Base-by-base conservation (phyloP, 1,140 invertebrate species). In the Pogonognathellus flavescens region DNA sequence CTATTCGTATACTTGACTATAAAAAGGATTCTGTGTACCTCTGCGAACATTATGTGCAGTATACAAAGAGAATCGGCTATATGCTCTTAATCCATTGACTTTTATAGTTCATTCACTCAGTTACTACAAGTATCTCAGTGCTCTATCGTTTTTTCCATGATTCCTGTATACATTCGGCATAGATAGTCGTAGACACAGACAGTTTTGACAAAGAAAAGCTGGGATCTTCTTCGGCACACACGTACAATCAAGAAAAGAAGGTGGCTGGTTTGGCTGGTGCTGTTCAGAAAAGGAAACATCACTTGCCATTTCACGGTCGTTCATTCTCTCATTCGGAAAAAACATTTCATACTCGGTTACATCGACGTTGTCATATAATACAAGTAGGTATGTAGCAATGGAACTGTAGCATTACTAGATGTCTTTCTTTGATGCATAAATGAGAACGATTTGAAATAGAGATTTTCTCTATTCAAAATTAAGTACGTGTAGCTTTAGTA, bases 301-400 rank as follows among this genome's bases (percentile, higher is more conserved):
- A 76, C 31, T 76, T 76, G 70, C 70, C 70, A 76, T 76, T 76
- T 76, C 70, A 76, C 70, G 70, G 70, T 76, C 70, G 41, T 76
- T 76, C 70, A 41, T 76, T 76, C 70, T n/a, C 49, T 16, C 70
- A 76, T 76, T 18, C n/a, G 16, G 70, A 50, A 31, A 76, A 76
- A 76, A 76, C 70, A 76, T 76, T 76, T 76, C 70, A 76, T 76
- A 76, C 70, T 76, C 25, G 31, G 70, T 76, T 76, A 49, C 70
- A 76, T 76, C 49, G 25, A 76, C 41, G 70, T 50, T 49, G 70
- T 50, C 62, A 66, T 66, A 66, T 25, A 25, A 20, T 66, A 66
- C 25, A 6, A 41, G 31, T 3, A 41, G 1, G 31, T 3, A 41
- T 41, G 31, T 41, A 6, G 6, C 31, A 41, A 41, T 41, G 31